These are phyloP conservation scores for Eudyptes chrysolophus DNA, from an alignment of 2,113 vertebrate genomes.

Conservation along the genomic window DNA sequence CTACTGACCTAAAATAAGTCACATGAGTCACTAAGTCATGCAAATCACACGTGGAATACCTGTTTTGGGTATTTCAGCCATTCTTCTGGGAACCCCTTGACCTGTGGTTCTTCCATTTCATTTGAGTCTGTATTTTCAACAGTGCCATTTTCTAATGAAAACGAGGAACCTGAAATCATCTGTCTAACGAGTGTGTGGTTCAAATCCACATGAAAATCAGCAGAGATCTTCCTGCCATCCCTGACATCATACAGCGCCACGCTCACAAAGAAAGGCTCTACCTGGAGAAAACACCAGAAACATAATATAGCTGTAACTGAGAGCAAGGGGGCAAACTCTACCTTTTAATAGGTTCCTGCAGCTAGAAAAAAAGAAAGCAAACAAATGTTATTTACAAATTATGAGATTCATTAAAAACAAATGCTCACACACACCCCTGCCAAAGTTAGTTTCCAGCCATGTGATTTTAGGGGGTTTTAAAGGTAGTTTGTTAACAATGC, in stretches of 20 bases:
- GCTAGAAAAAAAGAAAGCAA: neutral
- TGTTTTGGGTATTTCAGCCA: conserved; percentile 95
- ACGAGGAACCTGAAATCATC: conserved; percentile 78
- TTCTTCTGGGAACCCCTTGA: conserved; percentile 84
- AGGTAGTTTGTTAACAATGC: neutral
- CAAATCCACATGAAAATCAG: conserved; percentile 94
- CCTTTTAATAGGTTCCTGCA: neutral
- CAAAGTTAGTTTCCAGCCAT: neutral
- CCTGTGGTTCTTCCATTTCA: conserved; percentile 80
- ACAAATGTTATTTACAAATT: neutral
- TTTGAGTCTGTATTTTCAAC: conserved; percentile 70
- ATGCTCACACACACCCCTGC: fast-evolving
- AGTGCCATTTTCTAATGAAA: conserved; percentile 81
- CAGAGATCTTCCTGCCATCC: conserved; percentile 91
- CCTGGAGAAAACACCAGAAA: conserved; percentile 71
- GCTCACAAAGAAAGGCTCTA: conserved; percentile 94
- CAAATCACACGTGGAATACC: conserved; percentile 63
- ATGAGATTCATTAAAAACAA: neutral
- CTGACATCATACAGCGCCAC: conserved; percentile 89
- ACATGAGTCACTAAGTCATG: neutral
- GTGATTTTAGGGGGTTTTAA: neutral
- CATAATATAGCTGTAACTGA: neutral
- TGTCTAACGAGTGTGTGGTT: conserved; percentile 88
- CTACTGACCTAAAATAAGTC: neutral
- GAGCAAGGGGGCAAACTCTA: neutral